A percentile compares a stretch with the other conserved stretches of the same genome.
These are phyloP conservation scores for Hyposoter dolosus DNA, from an alignment of 2,888 invertebrate species.

Conservation along the genomic window DNA sequence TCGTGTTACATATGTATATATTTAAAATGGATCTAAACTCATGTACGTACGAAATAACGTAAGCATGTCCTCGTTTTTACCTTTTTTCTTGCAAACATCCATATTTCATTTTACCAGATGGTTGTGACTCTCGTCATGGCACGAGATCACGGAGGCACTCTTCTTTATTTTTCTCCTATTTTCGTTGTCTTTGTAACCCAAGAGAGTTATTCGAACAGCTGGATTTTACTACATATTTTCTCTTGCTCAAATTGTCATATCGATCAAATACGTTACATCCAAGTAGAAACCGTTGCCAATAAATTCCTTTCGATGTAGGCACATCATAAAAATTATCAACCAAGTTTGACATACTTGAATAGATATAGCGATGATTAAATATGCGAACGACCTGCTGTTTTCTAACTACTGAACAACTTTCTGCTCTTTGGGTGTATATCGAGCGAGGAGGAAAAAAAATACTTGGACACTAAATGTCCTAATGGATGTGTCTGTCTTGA, in stretches of 20 bases:
- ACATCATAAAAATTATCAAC: background rate
- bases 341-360: conserved; percentile 12
- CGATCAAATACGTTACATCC: background rate
- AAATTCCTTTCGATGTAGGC: conserved; percentile 1
- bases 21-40: conserved; percentile 3
- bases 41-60: conserved; percentile 17
- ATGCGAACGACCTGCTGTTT: background rate
- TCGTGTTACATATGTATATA: conserved; percentile 31
- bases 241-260: background rate
- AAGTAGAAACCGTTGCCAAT: background rate
- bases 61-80: conserved; percentile 20
- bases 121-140: conserved; percentile 52
- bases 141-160: conserved; percentile 42
- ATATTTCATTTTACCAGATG: conserved; percentile 65
- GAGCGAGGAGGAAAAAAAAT: background rate
- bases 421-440: background rate
- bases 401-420: background rate
- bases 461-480: background rate
- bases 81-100: conserved; percentile 40
- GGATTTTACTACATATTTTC: background rate
- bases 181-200: background rate
- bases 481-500: background rate
- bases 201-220: background rate
- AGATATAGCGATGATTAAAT: conserved; percentile 10
- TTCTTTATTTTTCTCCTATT: background rate